A percentile compares a stretch with the other conserved stretches of the same genome.
These are phyloP conservation scores for Phataginus tetradactyla DNA, from an alignment of 2,797 vertebrate genomes.

Conservation along the genomic window DNA sequence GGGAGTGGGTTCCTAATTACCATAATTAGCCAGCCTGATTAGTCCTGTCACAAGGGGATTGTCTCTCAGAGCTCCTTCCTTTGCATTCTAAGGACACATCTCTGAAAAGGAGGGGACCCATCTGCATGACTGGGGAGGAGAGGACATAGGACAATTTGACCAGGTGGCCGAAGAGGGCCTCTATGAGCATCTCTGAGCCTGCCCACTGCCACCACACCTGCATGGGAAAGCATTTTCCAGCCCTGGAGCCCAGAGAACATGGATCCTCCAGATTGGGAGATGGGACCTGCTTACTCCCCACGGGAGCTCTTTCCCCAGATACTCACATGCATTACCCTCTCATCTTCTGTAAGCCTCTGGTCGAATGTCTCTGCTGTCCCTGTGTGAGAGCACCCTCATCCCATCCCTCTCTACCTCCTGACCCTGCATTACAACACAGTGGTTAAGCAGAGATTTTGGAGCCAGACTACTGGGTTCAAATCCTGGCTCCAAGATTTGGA, in stretches of 20 bases:
- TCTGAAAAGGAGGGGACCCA: background rate
- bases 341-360: background rate
- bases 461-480: background rate
- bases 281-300: background rate
- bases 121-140: background rate
- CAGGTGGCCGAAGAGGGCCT: background rate
- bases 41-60: background rate
- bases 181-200: background rate
- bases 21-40: conserved; percentile 29
- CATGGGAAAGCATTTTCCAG: background rate
- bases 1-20: background rate
- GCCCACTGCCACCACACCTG: background rate
- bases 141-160: background rate
- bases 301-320: background rate
- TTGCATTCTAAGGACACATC: conserved; percentile 5
- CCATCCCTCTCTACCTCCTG: rapidly evolving
- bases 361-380: background rate
- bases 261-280: background rate
- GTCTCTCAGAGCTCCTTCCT: background rate
- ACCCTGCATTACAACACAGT: background rate
- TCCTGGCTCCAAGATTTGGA: background rate
- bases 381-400: background rate
- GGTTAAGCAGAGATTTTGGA: background rate
- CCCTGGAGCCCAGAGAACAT: background rate
- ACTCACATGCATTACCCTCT: background rate